Conservation (phyloP, 1,140 invertebrate genomes). For the Drosophila chauvacae region DNA sequence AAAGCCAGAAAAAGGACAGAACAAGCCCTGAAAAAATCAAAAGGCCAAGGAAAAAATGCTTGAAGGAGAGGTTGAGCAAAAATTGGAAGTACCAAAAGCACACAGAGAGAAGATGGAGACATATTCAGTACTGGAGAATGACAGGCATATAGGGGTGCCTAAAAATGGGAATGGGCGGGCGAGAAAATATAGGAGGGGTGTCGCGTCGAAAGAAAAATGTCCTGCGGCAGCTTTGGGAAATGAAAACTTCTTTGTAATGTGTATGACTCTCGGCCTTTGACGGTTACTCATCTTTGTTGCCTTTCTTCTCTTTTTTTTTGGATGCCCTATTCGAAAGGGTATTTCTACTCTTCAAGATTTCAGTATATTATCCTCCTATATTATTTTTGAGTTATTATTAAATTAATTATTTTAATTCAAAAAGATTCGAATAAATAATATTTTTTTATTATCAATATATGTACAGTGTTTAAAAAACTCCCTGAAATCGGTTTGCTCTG, state of each 20-base stretch:
- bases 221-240: slow-evolving; percentile 71
- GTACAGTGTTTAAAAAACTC: background rate
- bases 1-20: slow-evolving; percentile 25
- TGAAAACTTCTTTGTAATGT: slow-evolving; percentile 80
- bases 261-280: slow-evolving; percentile 55
- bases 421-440: background rate
- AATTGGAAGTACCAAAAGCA: background rate
- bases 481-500: too few species aligned
- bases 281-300: slow-evolving; percentile 12
- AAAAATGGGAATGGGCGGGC: slow-evolving; percentile 37
- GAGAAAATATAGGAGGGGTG: slow-evolving; percentile 1
- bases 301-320: background rate
- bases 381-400: background rate
- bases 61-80: slow-evolving; percentile 5
- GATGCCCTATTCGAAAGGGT: background rate
- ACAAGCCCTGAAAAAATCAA: background rate
- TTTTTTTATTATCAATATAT: background rate
- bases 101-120: slow-evolving; percentile 43
- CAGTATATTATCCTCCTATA: background rate
- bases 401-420: background rate
- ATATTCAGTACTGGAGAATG: slow-evolving; percentile 66
- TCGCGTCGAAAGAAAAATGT: slow-evolving; percentile 63
- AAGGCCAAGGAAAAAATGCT: slow-evolving; percentile 2
- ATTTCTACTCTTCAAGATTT: background rate
- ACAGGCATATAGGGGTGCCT: slow-evolving; percentile 57